phyloP scores from a whole-genome alignment of 2,888 invertebrate genomes.

The Xestia c-nigrum region DNA sequence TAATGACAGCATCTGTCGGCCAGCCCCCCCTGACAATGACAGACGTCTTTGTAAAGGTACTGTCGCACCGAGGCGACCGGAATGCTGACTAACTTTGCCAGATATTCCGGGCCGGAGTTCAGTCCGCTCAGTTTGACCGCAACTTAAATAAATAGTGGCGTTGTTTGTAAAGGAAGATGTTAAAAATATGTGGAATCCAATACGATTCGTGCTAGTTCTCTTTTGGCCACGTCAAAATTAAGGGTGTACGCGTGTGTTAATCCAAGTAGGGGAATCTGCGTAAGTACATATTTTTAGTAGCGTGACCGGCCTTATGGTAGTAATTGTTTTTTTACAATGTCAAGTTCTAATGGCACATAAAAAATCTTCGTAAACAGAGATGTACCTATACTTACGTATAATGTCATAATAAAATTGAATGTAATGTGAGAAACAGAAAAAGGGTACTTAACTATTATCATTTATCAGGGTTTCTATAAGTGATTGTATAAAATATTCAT shows the following conservation, averaged over 20 bases:
- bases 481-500: constrained; percentile 15
- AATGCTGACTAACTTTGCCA: background rate
- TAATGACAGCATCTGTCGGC: constrained; percentile 5
- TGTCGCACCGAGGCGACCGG: background rate
- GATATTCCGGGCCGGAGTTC: background rate
- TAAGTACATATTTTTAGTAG: background rate
- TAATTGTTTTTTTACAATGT: constrained; percentile 25
- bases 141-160: background rate
- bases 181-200: background rate
- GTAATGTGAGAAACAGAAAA: background rate
- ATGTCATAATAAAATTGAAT: background rate
- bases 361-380: too few relatives aligned
- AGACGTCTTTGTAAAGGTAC: background rate
- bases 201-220: background rate
- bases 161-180: background rate
- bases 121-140: background rate
- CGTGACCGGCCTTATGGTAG: constrained; percentile 5
- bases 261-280: background rate
- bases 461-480: background rate
- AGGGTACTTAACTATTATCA: too few relatives aligned
- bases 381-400: background rate
- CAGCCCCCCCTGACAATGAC: background rate
- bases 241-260: background rate
- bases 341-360: background rate
- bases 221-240: background rate